Conservation (phyloP, 2,888 invertebrate species). For the Limnephilus marmoratus region DNA sequence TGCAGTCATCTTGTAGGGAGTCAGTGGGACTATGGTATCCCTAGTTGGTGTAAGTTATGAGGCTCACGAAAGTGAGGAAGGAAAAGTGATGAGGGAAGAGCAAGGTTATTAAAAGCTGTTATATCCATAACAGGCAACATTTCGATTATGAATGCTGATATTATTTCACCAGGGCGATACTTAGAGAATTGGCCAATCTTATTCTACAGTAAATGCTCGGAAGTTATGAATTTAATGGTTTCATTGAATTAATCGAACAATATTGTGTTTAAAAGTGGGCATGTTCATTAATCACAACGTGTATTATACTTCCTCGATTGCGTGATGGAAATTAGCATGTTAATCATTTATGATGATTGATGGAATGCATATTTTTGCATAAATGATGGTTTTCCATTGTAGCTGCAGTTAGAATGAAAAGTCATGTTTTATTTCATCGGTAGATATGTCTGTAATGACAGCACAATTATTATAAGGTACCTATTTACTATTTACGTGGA, state of each 20-base stretch:
- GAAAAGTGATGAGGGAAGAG: too few relatives aligned
- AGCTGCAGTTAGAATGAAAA: neutral
- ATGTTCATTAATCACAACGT: neutral
- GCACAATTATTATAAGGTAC: neutral
- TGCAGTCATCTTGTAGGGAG: too few relatives aligned
- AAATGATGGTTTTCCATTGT: neutral
- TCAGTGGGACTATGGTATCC: too few relatives aligned
- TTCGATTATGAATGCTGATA: too few relatives aligned
- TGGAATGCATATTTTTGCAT: conserved; percentile 12
- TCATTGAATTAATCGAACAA: neutral
- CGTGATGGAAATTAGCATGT: neutral
- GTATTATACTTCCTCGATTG: neutral
- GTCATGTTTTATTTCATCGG: neutral
- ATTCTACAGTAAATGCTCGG: neutral
- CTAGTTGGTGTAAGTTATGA: too few relatives aligned
- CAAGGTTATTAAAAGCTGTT: too few relatives aligned
- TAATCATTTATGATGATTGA: neutral
- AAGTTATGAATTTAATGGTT: neutral
- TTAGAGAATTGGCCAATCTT: neutral
- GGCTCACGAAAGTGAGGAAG: too few relatives aligned
- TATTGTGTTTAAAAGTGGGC: neutral
- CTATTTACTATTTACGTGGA: too few relatives aligned
- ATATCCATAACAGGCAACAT: too few relatives aligned
- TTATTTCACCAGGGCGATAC: too few relatives aligned
- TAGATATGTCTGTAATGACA: neutral